Evolutionary conservation across 2,797 vertebrate species (phyloP).

Genomic region (Urosaurus nigricauda): DNA sequence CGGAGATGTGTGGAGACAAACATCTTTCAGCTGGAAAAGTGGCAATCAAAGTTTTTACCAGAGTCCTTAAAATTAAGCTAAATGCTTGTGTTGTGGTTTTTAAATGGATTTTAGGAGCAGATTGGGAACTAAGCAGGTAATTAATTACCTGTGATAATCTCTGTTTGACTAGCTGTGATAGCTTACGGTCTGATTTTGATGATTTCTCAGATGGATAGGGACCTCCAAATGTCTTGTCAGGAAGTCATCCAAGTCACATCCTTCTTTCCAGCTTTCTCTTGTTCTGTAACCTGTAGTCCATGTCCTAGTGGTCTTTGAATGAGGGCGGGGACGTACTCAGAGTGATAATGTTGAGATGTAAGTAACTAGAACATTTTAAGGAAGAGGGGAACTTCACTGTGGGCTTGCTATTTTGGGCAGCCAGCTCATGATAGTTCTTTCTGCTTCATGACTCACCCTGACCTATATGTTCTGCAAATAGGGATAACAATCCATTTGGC

Average conservation of each 20-base stretch:
- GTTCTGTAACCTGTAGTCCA: no score
- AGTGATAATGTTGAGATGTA: not conserved
- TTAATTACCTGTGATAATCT: conserved; percentile 47
- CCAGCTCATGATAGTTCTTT: not conserved
- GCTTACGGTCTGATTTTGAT: not conserved
- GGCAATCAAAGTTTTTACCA: conserved; percentile 42
- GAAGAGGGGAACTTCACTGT: not conserved
- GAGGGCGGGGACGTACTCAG: not conserved
- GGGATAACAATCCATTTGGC: no score
- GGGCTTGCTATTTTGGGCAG: not conserved
- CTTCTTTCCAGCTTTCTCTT: no score
- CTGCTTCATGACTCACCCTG: not conserved
- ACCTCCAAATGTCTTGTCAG: conserved; percentile 9
- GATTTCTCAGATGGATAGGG: conserved; percentile 25
- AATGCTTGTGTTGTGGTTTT: not conserved
- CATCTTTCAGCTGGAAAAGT: conserved; percentile 46
- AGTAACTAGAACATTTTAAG: not conserved
- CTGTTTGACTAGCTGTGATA: conserved; percentile 47
- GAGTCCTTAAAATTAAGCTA: conserved; percentile 50
- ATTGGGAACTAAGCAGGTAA: conserved; percentile 38
- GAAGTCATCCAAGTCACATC: not conserved
- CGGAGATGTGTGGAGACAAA: conserved; percentile 56
- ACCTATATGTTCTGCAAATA: not conserved
- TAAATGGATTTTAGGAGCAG: conserved; percentile 51
- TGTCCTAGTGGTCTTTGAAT: no score